phyloP scores from a whole-genome alignment of 92 coral and sea anemone species.

The Zoanthus gigantus region DNA sequence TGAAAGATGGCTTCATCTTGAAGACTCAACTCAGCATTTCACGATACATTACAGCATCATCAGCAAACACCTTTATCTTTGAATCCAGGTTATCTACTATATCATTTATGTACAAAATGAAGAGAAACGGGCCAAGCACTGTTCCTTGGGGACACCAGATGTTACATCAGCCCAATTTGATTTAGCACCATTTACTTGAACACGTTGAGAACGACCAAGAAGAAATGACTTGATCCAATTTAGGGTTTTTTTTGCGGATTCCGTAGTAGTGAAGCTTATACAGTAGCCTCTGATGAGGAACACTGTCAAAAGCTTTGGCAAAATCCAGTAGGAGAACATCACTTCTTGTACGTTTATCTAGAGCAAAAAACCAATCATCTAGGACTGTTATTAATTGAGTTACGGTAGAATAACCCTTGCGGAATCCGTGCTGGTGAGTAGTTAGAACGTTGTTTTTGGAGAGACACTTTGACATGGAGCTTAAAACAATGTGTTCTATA shows the following conservation, averaged over 20 bases:
- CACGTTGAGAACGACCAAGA: conserved; percentile 42
- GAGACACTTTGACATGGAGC: conserved; percentile 35
- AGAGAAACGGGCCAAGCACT: conserved; percentile 9
- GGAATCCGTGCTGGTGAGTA: not conserved
- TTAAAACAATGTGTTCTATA: conserved; percentile 11
- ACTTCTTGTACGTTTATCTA: conserved; percentile 18
- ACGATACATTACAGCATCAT: not conserved
- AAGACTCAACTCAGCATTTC: not conserved
- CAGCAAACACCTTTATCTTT: not conserved
- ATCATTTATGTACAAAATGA: not conserved
- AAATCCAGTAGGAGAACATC: not conserved
- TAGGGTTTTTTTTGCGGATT: conserved; percentile 35
- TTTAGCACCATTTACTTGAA: conserved; percentile 45
- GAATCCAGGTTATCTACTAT: not conserved
- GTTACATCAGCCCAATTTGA: conserved; percentile 1
- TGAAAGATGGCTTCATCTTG: not conserved
- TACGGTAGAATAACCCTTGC: no score
- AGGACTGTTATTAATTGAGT: not conserved
- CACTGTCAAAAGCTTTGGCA: no score
- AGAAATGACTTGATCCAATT: conserved; percentile 51
- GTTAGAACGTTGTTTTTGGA: not conserved
- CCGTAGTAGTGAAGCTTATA: no score
- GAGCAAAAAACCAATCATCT: not conserved
- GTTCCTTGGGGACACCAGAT: conserved; percentile 64
- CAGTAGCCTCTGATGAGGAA: no score